Conservation (phyloP, 2,113 vertebrate genomes). For the Mustelus asterias region DNA sequence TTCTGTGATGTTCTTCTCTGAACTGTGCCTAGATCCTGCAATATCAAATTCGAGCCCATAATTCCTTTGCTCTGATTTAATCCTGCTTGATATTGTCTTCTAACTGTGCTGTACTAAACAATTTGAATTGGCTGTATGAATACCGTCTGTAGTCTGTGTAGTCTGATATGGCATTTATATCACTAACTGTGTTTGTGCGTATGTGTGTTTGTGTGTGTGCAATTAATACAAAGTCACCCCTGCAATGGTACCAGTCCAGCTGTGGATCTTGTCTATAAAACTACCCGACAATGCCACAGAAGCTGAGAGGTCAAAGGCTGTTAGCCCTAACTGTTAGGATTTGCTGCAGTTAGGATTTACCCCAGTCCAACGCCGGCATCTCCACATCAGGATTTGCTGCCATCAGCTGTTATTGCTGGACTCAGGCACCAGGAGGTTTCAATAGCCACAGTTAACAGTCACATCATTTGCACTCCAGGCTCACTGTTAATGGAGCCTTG, state of each 20-base stretch:
- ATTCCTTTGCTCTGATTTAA: neutral
- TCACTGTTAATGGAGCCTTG: neutral
- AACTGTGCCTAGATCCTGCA: neutral
- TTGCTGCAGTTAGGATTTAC: too few relatives aligned
- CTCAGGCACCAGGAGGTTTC: neutral
- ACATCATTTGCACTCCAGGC: neutral
- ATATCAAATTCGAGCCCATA: neutral
- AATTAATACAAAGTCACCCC: neutral
- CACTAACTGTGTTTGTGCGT: too few relatives aligned
- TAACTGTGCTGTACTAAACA: neutral
- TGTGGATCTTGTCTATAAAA: neutral
- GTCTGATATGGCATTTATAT: neutral
- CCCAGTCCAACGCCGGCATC: too few relatives aligned
- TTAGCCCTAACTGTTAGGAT: neutral
- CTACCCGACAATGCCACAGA: neutral
- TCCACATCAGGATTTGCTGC: neutral
- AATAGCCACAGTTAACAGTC: neutral
- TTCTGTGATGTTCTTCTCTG: too few relatives aligned
- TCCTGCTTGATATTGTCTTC: neutral
- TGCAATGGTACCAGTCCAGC: neutral
- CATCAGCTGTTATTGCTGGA: neutral
- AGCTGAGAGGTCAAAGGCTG: neutral
- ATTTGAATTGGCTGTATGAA: neutral
- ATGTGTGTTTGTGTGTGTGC: neutral
- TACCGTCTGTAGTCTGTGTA: neutral